Base-by-base conservation (phyloP, 2,888 invertebrate species). In the Apotomis capreana region DNA sequence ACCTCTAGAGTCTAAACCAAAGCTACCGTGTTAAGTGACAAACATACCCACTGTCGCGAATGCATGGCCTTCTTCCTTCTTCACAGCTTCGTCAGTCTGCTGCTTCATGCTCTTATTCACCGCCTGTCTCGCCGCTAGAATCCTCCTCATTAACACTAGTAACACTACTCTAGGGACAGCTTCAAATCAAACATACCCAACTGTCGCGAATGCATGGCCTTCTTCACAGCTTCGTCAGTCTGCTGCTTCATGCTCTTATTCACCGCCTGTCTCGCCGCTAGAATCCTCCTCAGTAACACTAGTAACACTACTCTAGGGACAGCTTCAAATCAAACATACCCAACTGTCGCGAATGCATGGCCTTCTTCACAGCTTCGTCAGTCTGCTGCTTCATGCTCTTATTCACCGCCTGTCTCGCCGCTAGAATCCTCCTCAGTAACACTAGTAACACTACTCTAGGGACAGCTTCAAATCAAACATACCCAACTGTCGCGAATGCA, bases 201-300 rank as follows among this genome's bases (percentile, higher is more conserved):
- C 83, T 99, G 99, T 75, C 98, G 93, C 0, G 97, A 97, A 90
- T 99, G 97, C 26, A 99, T 98, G 0, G 96, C 95, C 76, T 91
- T 93, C 76, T 91, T 93, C 0, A 92, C 84, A 8, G 78, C 79
- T 10, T 91, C 91, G 75, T 93, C 92, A 0, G 89, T 90, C 77
- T 93, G 93, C 74, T 87, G 77, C 69, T 92, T 92, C 90, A 92
- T 92, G 58, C 95, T 95, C 77, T 96, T 95, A 84, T 97, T 97
- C 0, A 97, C 98, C 96, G 99, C 99, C 73, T 99, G 95, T 58
- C 99, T 94, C 0, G 99, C 98, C n/a, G 98, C 97, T 15, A 99
- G 93, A 77, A 99, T 99, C 89, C 99, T 97, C 73, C 96, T 95
- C 36, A 99, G 91, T 96, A 99, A 96, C 52, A 96, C 94, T 4